Evolutionary conservation across 2,888 invertebrate species (phyloP).

Genomic region (Uropetala carovei): DNA sequence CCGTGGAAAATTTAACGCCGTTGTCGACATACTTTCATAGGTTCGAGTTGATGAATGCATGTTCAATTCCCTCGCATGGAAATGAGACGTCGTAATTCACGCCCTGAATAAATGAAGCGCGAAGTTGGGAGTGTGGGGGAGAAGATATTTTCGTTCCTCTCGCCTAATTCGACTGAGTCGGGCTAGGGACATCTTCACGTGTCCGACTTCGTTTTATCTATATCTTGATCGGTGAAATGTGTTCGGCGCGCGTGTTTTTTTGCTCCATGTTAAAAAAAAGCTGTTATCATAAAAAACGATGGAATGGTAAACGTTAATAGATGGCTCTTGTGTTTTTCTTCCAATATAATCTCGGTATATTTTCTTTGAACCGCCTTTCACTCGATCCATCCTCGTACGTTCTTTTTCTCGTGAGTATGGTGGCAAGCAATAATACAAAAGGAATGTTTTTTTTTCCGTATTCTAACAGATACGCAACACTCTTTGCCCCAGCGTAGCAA

Average conservation of each 20-base stretch:
- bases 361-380: background rate
- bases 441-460: too few relatives aligned
- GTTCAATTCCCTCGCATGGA: conserved; percentile 59
- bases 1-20: conserved; percentile 34
- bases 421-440: too few relatives aligned
- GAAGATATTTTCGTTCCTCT: conserved; percentile 49
- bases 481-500: too few relatives aligned
- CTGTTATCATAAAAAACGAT: too few relatives aligned
- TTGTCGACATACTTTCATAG: conserved; percentile 53
- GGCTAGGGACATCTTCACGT: background rate
- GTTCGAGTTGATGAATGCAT: conserved; percentile 57
- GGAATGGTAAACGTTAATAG: too few relatives aligned
- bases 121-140: conserved; percentile 42
- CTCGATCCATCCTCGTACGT: too few relatives aligned
- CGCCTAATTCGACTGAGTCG: conserved; percentile 30
- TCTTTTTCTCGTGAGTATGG: too few relatives aligned
- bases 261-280: too few relatives aligned
- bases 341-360: too few relatives aligned
- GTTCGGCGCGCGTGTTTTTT: too few relatives aligned
- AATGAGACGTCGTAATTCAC: conserved; percentile 60
- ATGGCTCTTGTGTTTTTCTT: too few relatives aligned
- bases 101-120: conserved; percentile 47
- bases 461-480: too few relatives aligned
- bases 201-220: conserved; percentile 10
- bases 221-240: background rate